Base-by-base conservation (phyloP, 2,888 invertebrate species). In the Proisotoma minuta region DNA sequence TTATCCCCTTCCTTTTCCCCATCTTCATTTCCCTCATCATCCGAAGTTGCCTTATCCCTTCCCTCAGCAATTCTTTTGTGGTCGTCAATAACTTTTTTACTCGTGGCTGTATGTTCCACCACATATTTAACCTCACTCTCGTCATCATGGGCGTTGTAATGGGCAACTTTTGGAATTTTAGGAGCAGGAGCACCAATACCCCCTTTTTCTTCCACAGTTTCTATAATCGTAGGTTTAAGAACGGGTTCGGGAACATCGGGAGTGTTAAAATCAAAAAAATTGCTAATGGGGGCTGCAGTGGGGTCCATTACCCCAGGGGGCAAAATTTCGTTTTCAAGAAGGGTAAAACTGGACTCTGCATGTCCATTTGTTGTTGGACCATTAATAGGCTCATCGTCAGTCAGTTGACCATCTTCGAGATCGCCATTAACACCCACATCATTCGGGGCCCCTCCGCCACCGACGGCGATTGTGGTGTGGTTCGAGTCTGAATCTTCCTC, bases 121-220 rank as follows among this genome's bases (percentile, higher is more conserved):
- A 63, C 60, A 51, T 72, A 72, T 29, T 63, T 52, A 0, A 18
- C 26, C 40, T 72, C 69, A 8, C 66, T 66, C n/a, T 68, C 66
- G 5, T 56, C 29, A n/a, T 60, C 39, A 27, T 64, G 64, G 10
- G 22, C 24, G 23, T 65, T 60, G 34, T 72, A 72, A 60, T 67
- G 70, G 18, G 72, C 72, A 12, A 43, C 57, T 51, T 58, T 59
- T 12, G 71, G 71, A 1, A 57, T 26, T 29, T 69, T 69, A 1
- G 62, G 60, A 1, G 51, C 40, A 1, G 69, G 64, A 8, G 57
- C 62, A 12, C 26, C 34, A 12, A 51, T 5, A 10, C 57, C 48
- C 5, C 28, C 51, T 4, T 24, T 27, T 34, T 51, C 20, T 12
- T n/a, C 49, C 39, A 63, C 54, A 24, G 34, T 58, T 8, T 59